phyloP scores from a whole-genome alignment of 2,888 invertebrate species.

The Cephus runcator region DNA sequence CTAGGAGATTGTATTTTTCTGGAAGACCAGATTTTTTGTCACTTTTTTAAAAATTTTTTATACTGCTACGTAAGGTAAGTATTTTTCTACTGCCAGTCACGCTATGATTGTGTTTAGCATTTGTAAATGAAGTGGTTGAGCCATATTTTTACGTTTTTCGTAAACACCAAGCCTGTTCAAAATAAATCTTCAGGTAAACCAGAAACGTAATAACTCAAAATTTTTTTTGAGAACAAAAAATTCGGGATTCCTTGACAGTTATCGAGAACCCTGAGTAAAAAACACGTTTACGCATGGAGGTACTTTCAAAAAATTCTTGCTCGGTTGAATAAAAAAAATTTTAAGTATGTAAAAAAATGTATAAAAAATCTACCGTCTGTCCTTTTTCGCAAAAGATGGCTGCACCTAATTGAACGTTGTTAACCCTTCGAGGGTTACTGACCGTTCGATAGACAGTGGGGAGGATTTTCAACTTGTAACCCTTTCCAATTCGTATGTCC shows the following conservation, averaged over 20 bases:
- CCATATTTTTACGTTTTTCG: slow-evolving; percentile 27
- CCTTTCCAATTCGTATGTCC: slow-evolving; percentile 24
- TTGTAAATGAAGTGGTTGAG: slow-evolving; percentile 25
- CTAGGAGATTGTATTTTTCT: not conserved
- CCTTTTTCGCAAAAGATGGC: slow-evolving; percentile 30
- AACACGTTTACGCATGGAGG: not conserved
- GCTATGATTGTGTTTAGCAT: slow-evolving; percentile 40
- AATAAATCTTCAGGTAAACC: not conserved
- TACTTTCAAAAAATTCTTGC: not conserved
- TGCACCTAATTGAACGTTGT: slow-evolving; percentile 36
- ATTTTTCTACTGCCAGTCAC: slow-evolving; percentile 26
- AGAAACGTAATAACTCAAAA: not conserved
- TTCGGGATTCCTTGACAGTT: not conserved
- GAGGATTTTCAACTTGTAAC: slow-evolving; percentile 24
- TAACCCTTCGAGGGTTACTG: slow-evolving; percentile 14
- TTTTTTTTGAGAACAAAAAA: not conserved
- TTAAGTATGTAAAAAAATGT: slow-evolving; percentile 26
- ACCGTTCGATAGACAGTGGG: slow-evolving; percentile 13
- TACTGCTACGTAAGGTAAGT: slow-evolving; percentile 7
- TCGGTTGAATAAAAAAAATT: not conserved
- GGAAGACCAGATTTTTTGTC: not conserved
- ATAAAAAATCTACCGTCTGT: slow-evolving; percentile 28
- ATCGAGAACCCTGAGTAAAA: not conserved
- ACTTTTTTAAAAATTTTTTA: slow-evolving; percentile 21
- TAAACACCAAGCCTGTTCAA: not conserved